phyloP scores from a whole-genome alignment of 2,113 vertebrate genomes.

The Paracanthobrama guichenoti region DNA sequence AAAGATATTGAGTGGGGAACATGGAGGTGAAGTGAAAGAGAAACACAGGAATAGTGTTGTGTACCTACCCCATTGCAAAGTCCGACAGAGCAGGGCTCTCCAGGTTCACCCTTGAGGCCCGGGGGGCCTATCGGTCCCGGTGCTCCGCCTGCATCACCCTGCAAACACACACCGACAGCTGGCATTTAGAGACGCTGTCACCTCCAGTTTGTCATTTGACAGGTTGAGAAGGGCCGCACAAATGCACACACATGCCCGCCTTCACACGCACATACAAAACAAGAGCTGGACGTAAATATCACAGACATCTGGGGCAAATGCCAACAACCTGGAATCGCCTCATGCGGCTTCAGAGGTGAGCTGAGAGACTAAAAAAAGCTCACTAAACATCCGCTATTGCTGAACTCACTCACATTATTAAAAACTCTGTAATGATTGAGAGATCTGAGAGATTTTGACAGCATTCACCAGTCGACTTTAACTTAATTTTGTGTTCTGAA shows the following conservation, averaged over 20 bases:
- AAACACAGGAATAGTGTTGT: background rate
- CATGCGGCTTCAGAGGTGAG: background rate
- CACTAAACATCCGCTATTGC: background rate
- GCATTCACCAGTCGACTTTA: background rate
- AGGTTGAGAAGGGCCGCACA: background rate
- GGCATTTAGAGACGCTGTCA: constrained; percentile 35
- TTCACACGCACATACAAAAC: background rate
- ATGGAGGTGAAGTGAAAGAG: background rate
- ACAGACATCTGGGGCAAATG: constrained; percentile 32
- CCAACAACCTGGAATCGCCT: constrained; percentile 4
- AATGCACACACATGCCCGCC: background rate
- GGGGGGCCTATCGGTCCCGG: constrained; percentile 81
- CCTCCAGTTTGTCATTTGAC: constrained; percentile 24
- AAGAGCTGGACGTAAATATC: constrained; percentile 4
- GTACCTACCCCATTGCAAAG: constrained; percentile 78
- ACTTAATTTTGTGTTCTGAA: background rate
- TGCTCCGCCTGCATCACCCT: constrained; percentile 87
- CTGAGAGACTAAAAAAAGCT: background rate
- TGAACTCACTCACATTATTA: background rate
- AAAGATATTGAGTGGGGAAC: background rate
- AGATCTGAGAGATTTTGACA: background rate
- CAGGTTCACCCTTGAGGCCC: constrained; percentile 91
- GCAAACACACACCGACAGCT: constrained; percentile 21
- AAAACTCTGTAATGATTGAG: background rate
- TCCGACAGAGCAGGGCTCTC: constrained; percentile 78